phyloP scores from a whole-genome alignment of 2,113 vertebrate genomes.

The Mystacornis crossleyi region DNA sequence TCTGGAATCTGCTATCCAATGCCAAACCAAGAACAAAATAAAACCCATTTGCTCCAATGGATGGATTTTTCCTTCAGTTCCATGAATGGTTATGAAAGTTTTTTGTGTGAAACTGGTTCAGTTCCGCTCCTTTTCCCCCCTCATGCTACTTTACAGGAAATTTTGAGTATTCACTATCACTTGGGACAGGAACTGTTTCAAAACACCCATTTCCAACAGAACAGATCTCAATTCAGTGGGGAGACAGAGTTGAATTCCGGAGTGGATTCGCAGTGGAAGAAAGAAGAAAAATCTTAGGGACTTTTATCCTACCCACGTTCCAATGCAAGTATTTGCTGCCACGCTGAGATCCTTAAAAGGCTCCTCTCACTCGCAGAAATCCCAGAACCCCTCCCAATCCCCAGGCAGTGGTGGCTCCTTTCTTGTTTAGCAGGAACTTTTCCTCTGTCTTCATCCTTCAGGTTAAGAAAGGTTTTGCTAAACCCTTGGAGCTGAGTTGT shows the following conservation, averaged over 20 bases:
- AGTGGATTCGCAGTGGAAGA: not conserved
- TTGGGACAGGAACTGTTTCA: not conserved
- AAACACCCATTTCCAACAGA: not conserved
- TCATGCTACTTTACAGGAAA: not conserved
- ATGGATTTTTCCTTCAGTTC: not conserved
- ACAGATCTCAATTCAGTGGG: not conserved
- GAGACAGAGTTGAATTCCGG: not conserved
- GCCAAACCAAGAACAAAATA: not conserved
- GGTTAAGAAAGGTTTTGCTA: not conserved
- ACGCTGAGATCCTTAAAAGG: not conserved
- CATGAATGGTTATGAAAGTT: not conserved
- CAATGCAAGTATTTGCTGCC: not conserved
- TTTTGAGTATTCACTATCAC: not conserved
- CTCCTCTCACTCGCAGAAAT: not conserved
- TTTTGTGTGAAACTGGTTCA: not conserved
- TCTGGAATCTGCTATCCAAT: not conserved
- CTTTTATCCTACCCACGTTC: not conserved
- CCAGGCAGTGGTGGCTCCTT: rapidly evolving
- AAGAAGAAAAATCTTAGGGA: not conserved
- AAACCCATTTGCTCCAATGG: not conserved
- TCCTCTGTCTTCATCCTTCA: not conserved
- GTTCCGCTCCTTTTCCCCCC: rapidly evolving
- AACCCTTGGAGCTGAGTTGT: not conserved
- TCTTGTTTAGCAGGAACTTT: not conserved
- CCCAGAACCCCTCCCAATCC: not conserved